Evolutionary conservation across 1,140 invertebrate species (phyloP).

Genomic region (Steinernema khuongi): DNA sequence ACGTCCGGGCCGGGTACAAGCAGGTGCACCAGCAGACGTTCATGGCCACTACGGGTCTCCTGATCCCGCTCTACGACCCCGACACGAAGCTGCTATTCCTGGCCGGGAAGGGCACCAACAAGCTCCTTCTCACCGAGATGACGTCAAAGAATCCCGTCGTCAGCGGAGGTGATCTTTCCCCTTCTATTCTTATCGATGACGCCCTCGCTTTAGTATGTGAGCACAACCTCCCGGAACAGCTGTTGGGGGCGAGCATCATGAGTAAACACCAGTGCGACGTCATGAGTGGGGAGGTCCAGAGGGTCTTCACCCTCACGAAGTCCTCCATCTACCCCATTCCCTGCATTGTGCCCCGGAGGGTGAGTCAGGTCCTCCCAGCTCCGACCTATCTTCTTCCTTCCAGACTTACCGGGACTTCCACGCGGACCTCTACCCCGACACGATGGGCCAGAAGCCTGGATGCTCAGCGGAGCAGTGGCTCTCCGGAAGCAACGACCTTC

Average conservation of each 20-base stretch:
- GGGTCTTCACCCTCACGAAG: slow-evolving; percentile 58
- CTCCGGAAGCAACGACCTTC: slow-evolving; percentile 63
- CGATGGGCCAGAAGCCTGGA: slow-evolving; percentile 73
- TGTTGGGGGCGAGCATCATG: slow-evolving; percentile 59
- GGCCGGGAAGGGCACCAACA: slow-evolving; percentile 78
- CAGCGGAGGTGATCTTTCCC: slow-evolving; percentile 17
- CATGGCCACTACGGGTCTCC: slow-evolving; percentile 65
- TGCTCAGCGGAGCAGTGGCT: slow-evolving; percentile 79
- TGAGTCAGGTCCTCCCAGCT: slow-evolving; percentile 21
- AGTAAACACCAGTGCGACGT: slow-evolving; percentile 60
- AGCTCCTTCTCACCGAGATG: slow-evolving; percentile 29
- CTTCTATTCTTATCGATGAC: slow-evolving; percentile 15
- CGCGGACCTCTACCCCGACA: slow-evolving; percentile 86
- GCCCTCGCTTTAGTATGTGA: slow-evolving; percentile 36
- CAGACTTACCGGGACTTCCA: slow-evolving; percentile 73
- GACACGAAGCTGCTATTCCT: slow-evolving; percentile 86
- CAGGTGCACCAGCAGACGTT: slow-evolving; percentile 37
- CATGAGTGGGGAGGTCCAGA: slow-evolving; percentile 61
- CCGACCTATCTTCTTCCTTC: slow-evolving; percentile 66
- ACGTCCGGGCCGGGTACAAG: background rate
- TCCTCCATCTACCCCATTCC: slow-evolving; percentile 51
- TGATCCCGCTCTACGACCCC: slow-evolving; percentile 83
- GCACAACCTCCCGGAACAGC: slow-evolving; percentile 61
- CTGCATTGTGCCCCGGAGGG: slow-evolving; percentile 45
- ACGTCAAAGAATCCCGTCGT: slow-evolving; percentile 61